Evolutionary conservation across 2,797 vertebrate species (phyloP).

Genomic region (Gadopsis marmoratus): DNA sequence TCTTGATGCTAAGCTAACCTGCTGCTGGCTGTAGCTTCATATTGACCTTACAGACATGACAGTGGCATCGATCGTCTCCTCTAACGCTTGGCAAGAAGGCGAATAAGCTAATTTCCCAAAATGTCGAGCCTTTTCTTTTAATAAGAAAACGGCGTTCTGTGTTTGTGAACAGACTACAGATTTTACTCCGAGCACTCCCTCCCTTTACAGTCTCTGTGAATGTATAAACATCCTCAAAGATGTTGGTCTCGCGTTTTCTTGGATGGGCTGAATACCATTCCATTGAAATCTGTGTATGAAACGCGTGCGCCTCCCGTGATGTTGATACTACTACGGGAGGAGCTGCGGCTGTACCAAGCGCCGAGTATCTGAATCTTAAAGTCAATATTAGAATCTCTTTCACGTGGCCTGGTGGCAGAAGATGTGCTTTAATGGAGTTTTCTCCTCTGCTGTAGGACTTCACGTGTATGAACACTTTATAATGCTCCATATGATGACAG

Average conservation of each 20-base stretch:
- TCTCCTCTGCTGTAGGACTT: slow-evolving; percentile 10
- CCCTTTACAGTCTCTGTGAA: background rate
- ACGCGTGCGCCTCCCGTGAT: slow-evolving; percentile 9
- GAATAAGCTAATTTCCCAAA: background rate
- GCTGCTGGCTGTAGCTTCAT: background rate
- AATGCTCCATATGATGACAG: slow-evolving; percentile 8
- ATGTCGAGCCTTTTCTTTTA: background rate
- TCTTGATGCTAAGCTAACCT: background rate
- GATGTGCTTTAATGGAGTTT: slow-evolving; percentile 19
- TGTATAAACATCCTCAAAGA: slow-evolving; percentile 24
- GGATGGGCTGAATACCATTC: slow-evolving; percentile 2
- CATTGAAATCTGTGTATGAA: slow-evolving; percentile 29
- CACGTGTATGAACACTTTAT: background rate
- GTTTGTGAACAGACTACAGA: background rate
- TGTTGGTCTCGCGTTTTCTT: slow-evolving; percentile 3
- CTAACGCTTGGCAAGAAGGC: background rate
- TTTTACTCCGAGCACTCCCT: background rate
- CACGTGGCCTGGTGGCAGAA: slow-evolving; percentile 8
- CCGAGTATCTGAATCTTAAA: slow-evolving; percentile 38
- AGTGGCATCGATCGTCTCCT: background rate
- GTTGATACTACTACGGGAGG: slow-evolving; percentile 38
- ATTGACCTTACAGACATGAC: background rate
- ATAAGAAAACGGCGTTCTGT: background rate
- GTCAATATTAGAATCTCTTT: slow-evolving; percentile 41
- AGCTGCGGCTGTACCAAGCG: background rate